These are phyloP conservation scores for Delphinapterus leucas DNA, from an alignment of 2,113 vertebrate genomes.

Conservation along the genomic window DNA sequence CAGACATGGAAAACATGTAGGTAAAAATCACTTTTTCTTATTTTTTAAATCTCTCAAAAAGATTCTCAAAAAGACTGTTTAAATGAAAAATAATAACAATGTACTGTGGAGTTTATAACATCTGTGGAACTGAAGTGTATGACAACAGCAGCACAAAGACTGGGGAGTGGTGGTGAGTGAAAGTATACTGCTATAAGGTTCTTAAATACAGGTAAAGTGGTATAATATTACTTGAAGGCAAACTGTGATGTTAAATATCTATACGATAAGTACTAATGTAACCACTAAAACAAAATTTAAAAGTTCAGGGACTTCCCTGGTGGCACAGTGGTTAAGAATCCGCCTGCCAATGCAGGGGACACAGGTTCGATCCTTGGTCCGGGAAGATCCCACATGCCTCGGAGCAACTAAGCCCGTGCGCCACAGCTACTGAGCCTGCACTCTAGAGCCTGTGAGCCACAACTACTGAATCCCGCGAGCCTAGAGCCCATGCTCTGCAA, in stretches of 20 bases:
- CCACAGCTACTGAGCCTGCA: no score
- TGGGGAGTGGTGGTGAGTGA: not conserved
- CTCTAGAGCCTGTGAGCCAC: no score
- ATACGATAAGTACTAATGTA: not conserved
- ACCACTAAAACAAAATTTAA: not conserved
- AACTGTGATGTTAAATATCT: not conserved
- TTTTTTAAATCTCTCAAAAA: not conserved
- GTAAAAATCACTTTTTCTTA: not conserved
- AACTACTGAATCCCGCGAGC: no score
- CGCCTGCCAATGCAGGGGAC: no score
- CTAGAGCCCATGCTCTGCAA: no score
- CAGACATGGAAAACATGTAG: not conserved
- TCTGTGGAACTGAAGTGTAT: not conserved
- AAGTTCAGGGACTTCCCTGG: no score
- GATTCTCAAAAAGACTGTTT: not conserved
- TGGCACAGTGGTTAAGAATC: no score
- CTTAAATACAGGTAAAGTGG: not conserved
- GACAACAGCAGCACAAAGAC: not conserved
- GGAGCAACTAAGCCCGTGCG: no score
- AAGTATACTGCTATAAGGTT: not conserved
- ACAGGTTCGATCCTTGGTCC: no score
- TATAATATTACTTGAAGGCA: not conserved
- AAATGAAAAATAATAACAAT: not conserved
- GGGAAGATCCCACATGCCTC: no score
- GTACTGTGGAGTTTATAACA: not conserved